Evolutionary conservation across 1,140 invertebrate species (phyloP).

Genomic region (Ctenoplectra terminalis): DNA sequence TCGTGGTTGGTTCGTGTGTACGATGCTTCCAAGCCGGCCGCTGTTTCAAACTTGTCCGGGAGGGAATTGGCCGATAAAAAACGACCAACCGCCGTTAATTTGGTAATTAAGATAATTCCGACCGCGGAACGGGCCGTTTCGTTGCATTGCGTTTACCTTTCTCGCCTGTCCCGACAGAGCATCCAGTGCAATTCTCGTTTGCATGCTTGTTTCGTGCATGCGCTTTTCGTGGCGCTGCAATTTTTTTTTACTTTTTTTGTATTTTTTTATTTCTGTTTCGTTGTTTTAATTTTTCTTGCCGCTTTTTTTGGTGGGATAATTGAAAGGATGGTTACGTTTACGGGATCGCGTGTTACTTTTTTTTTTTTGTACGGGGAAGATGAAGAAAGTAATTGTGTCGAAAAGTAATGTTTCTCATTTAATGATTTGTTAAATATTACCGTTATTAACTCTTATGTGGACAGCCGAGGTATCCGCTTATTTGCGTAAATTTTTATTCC

Average conservation of each 20-base stretch:
- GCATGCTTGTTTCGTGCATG: conserved; percentile 23
- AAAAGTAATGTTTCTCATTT: too few relatives aligned
- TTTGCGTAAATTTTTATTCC: too few relatives aligned
- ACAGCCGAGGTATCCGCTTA: too few relatives aligned
- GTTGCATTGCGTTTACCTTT: conserved; percentile 11
- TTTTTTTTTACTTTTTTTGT: background rate
- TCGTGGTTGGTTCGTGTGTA: conserved; percentile 9
- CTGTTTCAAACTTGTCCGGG: conserved; percentile 53
- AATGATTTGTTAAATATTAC: too few relatives aligned
- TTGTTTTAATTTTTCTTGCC: background rate
- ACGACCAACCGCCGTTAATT: conserved; percentile 51
- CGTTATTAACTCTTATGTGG: too few relatives aligned
- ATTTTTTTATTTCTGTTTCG: background rate
- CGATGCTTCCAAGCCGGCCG: conserved; percentile 30
- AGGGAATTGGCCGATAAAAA: conserved; percentile 57
- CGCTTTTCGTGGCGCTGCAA: background rate
- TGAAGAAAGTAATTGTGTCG: too few relatives aligned
- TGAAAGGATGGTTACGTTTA: background rate
- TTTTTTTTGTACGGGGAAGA: too few relatives aligned
- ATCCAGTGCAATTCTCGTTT: conserved; percentile 2
- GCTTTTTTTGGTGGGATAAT: background rate
- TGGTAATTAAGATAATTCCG: conserved; percentile 54
- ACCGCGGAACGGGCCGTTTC: conserved; percentile 8
- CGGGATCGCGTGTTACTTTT: fast-evolving
- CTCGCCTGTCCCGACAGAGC: background rate